phyloP scores from a whole-genome alignment of 2,888 invertebrate species.

The Lepidocyrtinus sp. region DNA sequence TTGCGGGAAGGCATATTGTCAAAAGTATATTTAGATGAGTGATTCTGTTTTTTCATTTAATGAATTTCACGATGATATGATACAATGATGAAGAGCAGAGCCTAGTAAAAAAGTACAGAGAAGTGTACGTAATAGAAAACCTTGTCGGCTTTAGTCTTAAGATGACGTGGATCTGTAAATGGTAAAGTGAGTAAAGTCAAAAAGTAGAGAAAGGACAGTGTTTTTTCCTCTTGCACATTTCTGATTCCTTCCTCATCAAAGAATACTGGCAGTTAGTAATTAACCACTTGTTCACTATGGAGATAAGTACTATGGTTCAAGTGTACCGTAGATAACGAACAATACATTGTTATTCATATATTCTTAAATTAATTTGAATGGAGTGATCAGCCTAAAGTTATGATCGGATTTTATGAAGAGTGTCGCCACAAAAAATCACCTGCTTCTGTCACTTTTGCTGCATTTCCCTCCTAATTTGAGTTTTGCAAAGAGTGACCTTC shows the following conservation, averaged over 20 bases:
- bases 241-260: too few relatives aligned
- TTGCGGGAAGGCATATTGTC: constrained; percentile 41
- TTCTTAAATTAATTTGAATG: neutral
- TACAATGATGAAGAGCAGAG: too few relatives aligned
- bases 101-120: too few relatives aligned
- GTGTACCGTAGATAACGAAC: neutral
- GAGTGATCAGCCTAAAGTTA: neutral
- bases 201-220: neutral
- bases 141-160: neutral
- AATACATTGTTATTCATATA: neutral
- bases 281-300: neutral
- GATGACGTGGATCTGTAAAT: neutral
- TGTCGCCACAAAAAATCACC: neutral
- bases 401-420: neutral
- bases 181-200: too few relatives aligned
- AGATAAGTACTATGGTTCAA: neutral
- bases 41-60: neutral
- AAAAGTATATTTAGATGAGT: constrained; percentile 12
- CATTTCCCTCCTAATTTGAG: too few relatives aligned
- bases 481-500: too few relatives aligned
- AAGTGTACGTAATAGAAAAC: neutral
- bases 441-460: neutral
- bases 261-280: too few relatives aligned
- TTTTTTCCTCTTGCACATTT: neutral
- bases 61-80: neutral